These are phyloP conservation scores for Calliphora vicina DNA, from an alignment of 1,140 invertebrate genomes.

Conservation along the genomic window DNA sequence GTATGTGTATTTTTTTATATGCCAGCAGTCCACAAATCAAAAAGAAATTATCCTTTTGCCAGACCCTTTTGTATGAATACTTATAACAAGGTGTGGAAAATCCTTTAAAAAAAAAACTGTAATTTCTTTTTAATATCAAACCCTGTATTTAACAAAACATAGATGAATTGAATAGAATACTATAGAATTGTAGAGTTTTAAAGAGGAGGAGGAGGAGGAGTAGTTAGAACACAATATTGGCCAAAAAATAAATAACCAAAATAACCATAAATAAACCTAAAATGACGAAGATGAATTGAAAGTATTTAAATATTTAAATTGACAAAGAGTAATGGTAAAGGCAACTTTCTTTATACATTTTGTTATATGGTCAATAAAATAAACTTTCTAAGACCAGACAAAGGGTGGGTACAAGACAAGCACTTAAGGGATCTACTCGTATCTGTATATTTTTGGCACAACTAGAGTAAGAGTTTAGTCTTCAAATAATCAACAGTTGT, in stretches of 20 bases:
- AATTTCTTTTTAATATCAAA: slow-evolving; percentile 9
- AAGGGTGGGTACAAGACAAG: background rate
- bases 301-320: slow-evolving; percentile 35
- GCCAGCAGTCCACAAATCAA: slow-evolving; percentile 21
- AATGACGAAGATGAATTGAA: slow-evolving; percentile 31
- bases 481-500: background rate
- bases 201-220: background rate
- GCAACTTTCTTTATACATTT: slow-evolving; percentile 1
- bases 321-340: background rate
- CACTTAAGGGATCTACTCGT: slow-evolving; percentile 33
- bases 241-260: background rate
- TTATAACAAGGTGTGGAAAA: slow-evolving; percentile 23
- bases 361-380: slow-evolving; percentile 25
- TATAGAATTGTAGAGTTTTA: background rate
- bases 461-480: background rate
- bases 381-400: background rate
- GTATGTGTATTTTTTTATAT: slow-evolving; percentile 2
- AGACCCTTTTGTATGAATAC: slow-evolving; percentile 7
- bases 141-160: background rate
- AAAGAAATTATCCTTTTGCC: slow-evolving; percentile 28
- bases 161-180: background rate
- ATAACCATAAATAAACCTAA: slow-evolving; percentile 21
- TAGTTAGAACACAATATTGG: background rate
- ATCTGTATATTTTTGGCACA: too few relatives aligned
- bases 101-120: background rate